phyloP scores from a whole-genome alignment of 2,797 vertebrate genomes.

The Chelon labrosus region DNA sequence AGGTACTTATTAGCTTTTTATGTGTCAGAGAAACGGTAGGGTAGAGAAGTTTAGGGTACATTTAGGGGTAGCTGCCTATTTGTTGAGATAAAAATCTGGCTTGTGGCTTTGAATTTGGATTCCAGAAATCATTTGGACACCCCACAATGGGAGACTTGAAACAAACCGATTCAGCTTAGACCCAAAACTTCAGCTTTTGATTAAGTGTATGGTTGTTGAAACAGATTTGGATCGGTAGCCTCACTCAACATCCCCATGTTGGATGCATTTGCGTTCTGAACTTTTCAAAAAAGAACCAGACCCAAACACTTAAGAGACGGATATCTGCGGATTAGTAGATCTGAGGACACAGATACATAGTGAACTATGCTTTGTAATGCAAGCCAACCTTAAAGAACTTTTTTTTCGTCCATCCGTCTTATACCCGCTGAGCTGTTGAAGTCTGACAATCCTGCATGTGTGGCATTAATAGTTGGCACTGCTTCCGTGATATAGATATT shows the following conservation, averaged over 20 bases:
- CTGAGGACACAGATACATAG: conserved; percentile 42
- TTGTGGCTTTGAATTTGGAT: conserved; percentile 50
- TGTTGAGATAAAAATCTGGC: conserved; percentile 26
- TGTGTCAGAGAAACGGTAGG: conserved; percentile 1
- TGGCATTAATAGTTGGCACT: conserved; percentile 4
- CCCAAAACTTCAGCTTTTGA: conserved; percentile 54
- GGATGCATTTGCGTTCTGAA: conserved; percentile 60
- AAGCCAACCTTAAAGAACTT: conserved; percentile 20
- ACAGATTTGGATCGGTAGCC: conserved; percentile 66
- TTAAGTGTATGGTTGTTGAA: conserved; percentile 67
- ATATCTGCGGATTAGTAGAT: conserved; percentile 58
- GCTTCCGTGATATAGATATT: conserved; percentile 44
- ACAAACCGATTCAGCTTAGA: conserved; percentile 51
- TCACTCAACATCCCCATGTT: conserved; percentile 48
- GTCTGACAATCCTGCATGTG: neutral
- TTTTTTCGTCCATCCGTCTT: conserved; percentile 13
- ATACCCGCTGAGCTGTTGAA: conserved; percentile 32
- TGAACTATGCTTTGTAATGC: conserved; percentile 28
- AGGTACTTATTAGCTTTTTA: conserved; percentile 28
- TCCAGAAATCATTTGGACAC: conserved; percentile 64
- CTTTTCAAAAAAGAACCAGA: conserved; percentile 59
- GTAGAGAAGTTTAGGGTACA: conserved; percentile 18
- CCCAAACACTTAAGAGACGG: conserved; percentile 54
- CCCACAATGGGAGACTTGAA: conserved; percentile 32
- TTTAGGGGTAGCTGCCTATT: conserved; percentile 16